These are phyloP conservation scores for Nycticryphes semicollaris DNA, from an alignment of 2,113 vertebrate genomes.

Conservation along the genomic window DNA sequence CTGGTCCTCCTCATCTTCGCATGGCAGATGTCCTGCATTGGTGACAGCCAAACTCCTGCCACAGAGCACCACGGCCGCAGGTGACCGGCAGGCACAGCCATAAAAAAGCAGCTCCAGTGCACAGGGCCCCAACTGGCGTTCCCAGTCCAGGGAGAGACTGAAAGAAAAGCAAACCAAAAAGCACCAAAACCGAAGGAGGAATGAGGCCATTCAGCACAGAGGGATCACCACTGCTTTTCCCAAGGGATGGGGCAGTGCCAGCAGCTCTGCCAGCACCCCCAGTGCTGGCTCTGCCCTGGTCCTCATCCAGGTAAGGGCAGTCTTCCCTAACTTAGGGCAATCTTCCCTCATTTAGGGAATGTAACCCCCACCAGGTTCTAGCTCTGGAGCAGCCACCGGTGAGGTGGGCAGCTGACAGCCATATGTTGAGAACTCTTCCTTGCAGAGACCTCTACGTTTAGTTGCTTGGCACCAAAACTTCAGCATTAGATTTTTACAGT, in stretches of 20 bases:
- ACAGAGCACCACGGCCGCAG: accelerated
- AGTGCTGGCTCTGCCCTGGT: neutral
- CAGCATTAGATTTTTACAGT: neutral
- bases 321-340: neutral
- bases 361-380: accelerated
- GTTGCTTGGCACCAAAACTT: neutral
- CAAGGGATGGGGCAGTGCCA: neutral
- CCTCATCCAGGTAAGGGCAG: neutral
- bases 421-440: accelerated
- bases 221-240: neutral
- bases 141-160: neutral
- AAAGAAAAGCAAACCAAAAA: neutral
- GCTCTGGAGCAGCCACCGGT: neutral
- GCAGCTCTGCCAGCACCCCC: neutral
- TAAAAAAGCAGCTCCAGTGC: accelerated
- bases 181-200: neutral
- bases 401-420: neutral
- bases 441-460: too few species aligned
- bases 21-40: accelerated
- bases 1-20: accelerated
- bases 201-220: neutral
- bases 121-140: neutral
- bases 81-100: neutral
- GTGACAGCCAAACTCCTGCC: neutral
- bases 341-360: neutral